A percentile compares a stretch with the other conserved stretches of the same genome.
Evolutionary conservation across 2,113 vertebrate species (phyloP).

Genomic region (Pachyramphus minor): DNA sequence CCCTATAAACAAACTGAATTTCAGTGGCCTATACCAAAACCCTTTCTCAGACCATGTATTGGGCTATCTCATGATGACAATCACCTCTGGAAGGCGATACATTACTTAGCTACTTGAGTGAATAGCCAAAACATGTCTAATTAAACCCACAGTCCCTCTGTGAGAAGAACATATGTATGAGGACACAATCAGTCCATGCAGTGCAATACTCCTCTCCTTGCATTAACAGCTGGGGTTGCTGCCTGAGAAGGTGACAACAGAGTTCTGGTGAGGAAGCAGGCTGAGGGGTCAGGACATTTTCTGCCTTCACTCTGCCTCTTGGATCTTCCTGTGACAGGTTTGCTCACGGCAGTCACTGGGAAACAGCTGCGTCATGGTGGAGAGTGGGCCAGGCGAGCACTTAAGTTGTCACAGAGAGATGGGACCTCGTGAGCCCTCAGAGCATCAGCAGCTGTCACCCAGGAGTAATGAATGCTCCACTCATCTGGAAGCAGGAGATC

Average conservation of each 20-base stretch:
- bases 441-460: background rate
- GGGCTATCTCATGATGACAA: background rate
- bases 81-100: background rate
- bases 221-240: background rate
- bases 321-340: background rate
- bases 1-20: background rate
- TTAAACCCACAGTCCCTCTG: background rate
- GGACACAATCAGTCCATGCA: rapidly evolving
- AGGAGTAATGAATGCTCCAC: background rate
- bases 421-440: rapidly evolving
- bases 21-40: background rate
- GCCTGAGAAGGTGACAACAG: background rate
- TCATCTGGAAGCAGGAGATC: background rate
- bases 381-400: rapidly evolving
- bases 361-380: background rate
- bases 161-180: background rate
- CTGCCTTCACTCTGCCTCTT: background rate
- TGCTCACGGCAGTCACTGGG: background rate
- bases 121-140: background rate
- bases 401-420: background rate
- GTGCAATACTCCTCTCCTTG: background rate
- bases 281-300: background rate
- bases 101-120: background rate
- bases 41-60: background rate
- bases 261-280: rapidly evolving